Conservation (phyloP, 2,113 vertebrate genomes). For the Anseranas semipalmata region DNA sequence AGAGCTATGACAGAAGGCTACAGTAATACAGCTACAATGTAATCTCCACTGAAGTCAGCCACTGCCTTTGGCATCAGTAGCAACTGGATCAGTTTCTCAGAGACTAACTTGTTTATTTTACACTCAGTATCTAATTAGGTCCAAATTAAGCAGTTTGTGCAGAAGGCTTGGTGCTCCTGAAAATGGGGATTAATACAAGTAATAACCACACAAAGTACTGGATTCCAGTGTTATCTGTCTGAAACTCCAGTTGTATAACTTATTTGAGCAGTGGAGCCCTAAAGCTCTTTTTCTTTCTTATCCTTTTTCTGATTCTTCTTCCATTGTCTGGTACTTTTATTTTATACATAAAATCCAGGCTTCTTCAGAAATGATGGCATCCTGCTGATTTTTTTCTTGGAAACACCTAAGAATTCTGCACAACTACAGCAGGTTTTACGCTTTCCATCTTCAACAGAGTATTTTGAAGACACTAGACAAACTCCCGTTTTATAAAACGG, state of each 20-base stretch:
- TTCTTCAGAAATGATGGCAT: background rate
- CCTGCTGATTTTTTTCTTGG: background rate
- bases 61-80: background rate
- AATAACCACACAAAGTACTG: background rate
- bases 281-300: background rate
- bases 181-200: background rate
- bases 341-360: background rate
- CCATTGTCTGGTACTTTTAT: background rate
- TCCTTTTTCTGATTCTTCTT: background rate
- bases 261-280: background rate
- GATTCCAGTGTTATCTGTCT: background rate
- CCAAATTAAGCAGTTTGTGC: background rate
- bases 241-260: background rate
- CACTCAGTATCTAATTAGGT: background rate
- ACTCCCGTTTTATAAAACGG: background rate
- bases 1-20: background rate
- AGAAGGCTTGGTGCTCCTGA: background rate
- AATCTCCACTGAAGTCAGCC: background rate
- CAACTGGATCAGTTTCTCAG: background rate
- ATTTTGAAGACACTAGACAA: background rate
- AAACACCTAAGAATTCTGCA: background rate
- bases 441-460: background rate
- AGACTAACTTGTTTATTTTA: background rate
- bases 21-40: background rate
- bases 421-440: background rate